Evolutionary conservation across 2,113 vertebrate genomes (phyloP).

Genomic region (Aspidoscelis tigris): DNA sequence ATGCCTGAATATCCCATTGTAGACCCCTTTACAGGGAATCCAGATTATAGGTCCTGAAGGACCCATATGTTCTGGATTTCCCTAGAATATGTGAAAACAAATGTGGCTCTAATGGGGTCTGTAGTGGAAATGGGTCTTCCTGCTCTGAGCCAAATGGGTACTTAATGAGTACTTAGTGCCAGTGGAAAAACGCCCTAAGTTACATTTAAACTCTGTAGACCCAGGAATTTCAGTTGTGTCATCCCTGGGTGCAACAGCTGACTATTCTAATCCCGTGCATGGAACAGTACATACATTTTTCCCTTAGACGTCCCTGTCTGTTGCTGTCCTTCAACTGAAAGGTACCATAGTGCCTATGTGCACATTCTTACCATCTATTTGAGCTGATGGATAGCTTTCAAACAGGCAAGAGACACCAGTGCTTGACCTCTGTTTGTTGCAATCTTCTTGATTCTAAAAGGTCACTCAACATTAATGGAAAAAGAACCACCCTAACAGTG

Average conservation of each 20-base stretch:
- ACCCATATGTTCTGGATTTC: too few relatives aligned
- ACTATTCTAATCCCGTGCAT: neutral
- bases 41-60: too few relatives aligned
- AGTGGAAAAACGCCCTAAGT: neutral
- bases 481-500: neutral
- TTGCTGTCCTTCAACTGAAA: slow-evolving; percentile 32
- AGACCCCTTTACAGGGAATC: too few relatives aligned
- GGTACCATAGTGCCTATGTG: slow-evolving; percentile 12
- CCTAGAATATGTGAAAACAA: too few relatives aligned
- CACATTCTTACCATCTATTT: slow-evolving; percentile 10
- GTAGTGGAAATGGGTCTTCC: too few relatives aligned
- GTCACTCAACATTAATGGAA: neutral
- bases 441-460: neutral
- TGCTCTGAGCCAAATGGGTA: too few relatives aligned
- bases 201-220: neutral
- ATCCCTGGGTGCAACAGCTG: neutral
- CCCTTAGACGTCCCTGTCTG: neutral
- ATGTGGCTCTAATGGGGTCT: too few relatives aligned
- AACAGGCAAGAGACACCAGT: slow-evolving; percentile 20
- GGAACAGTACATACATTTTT: neutral
- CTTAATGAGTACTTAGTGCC: too few relatives aligned
- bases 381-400: slow-evolving; percentile 38
- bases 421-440: slow-evolving; percentile 19
- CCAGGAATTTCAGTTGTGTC: slow-evolving; percentile 10
- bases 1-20: too few relatives aligned